Evolutionary conservation across 2,113 vertebrate species (phyloP), one percentile per base, ranked within the genome.

Genomic region (Uria aalge): DNA sequence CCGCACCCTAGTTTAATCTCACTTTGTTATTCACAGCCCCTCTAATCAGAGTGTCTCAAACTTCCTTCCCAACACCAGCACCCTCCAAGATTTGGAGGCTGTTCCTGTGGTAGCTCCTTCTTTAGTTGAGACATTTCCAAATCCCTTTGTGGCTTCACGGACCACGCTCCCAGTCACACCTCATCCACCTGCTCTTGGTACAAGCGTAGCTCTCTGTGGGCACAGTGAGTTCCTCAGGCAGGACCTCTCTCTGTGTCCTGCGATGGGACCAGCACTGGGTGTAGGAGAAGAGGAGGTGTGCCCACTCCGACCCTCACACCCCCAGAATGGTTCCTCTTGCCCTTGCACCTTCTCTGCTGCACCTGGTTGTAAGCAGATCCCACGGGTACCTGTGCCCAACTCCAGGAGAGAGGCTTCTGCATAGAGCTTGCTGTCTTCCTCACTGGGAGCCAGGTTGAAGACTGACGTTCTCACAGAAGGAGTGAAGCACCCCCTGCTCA

Each of bases 401-500:
- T 98, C 98, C 78, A 90, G 67, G 34, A 98, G 75, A 21, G 84
- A 90, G 27, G 97, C 96, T 78, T 92, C 90, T 55, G 94, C 88
- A 40, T 75, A 53, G 88, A 98, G 66, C 52, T 64, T 90, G 22
- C 60, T 27, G 3, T 88, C 67, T 29, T 96, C 96, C 45, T 34
- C 48, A 0, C 55, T 77, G 11, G 56, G 68, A 36, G 74, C 56
- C 72, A 97, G 77, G 56, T 47, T 97, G 88, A 98, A 98, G 69
- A 34, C 18, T 4, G 93, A 86, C 8, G 50, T 97, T 75, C 96
- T 90, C 55, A 98, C 92, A 71, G 94, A 91, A 41, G 76, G 24
- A 3, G 94, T 84, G 64, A 98, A 95, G 71, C 98, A 98, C 8
- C 98, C 98, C 18, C 80, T 84, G 90, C 85, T 96, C 21, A 14